phyloP scores from a whole-genome alignment of 2,113 vertebrate genomes.

The Salvelinus sp. region DNA sequence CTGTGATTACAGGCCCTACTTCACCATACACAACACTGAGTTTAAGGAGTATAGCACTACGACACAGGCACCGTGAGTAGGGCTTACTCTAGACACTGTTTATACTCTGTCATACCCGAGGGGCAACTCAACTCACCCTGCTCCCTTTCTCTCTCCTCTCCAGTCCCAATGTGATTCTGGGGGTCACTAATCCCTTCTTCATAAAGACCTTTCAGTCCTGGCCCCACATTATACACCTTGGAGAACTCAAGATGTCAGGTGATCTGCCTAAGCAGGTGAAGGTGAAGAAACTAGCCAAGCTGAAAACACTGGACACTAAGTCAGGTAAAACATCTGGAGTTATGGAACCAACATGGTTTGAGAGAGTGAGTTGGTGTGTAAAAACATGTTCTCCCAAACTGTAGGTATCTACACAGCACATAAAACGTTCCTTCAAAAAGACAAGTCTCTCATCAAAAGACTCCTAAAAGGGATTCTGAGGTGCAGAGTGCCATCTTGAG shows the following conservation, averaged over 20 bases:
- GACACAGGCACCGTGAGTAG: conserved; percentile 89
- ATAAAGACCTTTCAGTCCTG: conserved; percentile 96
- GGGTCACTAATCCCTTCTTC: conserved; percentile 97
- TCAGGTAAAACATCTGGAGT: conserved; percentile 75
- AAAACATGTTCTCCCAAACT: neutral
- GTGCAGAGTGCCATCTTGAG: conserved; percentile 83
- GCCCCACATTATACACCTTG: conserved; percentile 91
- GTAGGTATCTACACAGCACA: conserved; percentile 90
- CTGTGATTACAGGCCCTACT: conserved; percentile 93
- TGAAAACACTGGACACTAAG: conserved; percentile 90
- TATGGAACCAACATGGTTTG: neutral
- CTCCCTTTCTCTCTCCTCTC: neutral
- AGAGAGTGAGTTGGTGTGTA: too few relatives aligned
- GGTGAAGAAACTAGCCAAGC: conserved; percentile 86
- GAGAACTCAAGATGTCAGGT: conserved; percentile 86
- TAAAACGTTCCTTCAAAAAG: conserved; percentile 88
- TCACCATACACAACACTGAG: conserved; percentile 94
- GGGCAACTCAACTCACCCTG: neutral
- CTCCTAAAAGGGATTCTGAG: conserved; percentile 89
- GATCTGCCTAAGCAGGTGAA: conserved; percentile 91
- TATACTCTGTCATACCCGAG: neutral
- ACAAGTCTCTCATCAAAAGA: conserved; percentile 86
- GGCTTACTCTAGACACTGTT: neutral
- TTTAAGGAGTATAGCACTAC: conserved; percentile 91
- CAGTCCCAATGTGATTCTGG: conserved; percentile 89